phyloP scores from a whole-genome alignment of 2,888 invertebrate genomes.

The Andrena trimmerana region DNA sequence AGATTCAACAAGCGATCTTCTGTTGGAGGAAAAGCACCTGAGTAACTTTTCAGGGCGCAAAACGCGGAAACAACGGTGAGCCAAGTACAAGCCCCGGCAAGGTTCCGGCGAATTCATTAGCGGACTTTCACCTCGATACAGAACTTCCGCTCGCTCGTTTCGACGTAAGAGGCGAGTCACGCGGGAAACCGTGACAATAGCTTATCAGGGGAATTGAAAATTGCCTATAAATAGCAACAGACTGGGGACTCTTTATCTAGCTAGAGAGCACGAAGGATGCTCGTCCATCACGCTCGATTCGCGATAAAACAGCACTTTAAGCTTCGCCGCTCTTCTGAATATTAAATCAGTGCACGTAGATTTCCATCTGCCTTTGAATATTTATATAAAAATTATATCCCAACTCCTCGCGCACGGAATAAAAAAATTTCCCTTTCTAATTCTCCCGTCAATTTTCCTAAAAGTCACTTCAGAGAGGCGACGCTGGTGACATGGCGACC shows the following conservation, averaged over 20 bases:
- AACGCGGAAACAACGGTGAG: slow-evolving; percentile 9
- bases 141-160: slow-evolving; percentile 29
- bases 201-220: slow-evolving; percentile 43
- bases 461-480: too few relatives aligned
- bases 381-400: too few relatives aligned
- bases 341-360: too few relatives aligned
- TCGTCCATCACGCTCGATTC: not conserved
- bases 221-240: slow-evolving; percentile 40
- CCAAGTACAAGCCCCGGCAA: not conserved
- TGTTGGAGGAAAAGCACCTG: slow-evolving; percentile 7
- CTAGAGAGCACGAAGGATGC: not conserved
- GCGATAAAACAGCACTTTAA: not conserved
- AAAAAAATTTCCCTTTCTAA: too few relatives aligned
- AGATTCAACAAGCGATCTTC: not conserved
- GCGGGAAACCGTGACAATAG: slow-evolving; percentile 41
- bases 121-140: slow-evolving; percentile 55
- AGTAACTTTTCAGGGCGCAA: slow-evolving; percentile 23
- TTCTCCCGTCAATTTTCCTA: too few relatives aligned
- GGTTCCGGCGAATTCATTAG: slow-evolving; percentile 43
- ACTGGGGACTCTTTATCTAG: not conserved
- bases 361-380: too few relatives aligned
- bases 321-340: too few relatives aligned
- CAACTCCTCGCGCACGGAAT: too few relatives aligned
- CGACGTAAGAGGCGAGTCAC: not conserved
- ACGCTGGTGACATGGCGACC: too few relatives aligned